Base-by-base conservation (phyloP, 1,140 invertebrate genomes). In the Ectropis grisescens region DNA sequence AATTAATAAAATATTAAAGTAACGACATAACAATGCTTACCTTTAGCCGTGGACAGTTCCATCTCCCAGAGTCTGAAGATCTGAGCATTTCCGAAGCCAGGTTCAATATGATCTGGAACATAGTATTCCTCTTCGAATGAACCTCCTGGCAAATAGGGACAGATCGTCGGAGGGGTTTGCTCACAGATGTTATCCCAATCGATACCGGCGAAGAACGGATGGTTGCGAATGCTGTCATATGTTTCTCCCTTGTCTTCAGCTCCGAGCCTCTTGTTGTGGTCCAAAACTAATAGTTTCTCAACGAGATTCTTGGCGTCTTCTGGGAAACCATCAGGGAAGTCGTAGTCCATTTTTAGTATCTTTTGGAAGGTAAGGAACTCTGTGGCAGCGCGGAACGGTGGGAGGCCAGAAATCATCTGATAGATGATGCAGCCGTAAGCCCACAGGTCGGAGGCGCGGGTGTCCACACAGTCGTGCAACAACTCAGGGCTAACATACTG, bases 401-500 rank as follows among this genome's bases (percentile, higher is more conserved):
- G 94, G 50, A 93, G 59, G 2, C 97, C 96, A 5, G 94, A 89
- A 12, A 98, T 89, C 92, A 99, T 97, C 84, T 99, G 97, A 81
- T 96, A 99, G 26, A 99, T 84, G 38, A 99, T 97, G 75, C 97
- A 99, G 2, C 97, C 98, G 14, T 98, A 84, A 0, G 97, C 97
- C 98, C 98, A 99, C n/a, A 99, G 83, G 82, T 99, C 98, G 3
- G 93, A 93, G 10, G 94, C 90, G 41, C 86, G 87, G 11, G 90
- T 91, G 12, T 91, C 89, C 1, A 86, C 87, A 52, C 93, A 91
- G 61, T 94, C 91, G 15, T 91, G 91, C 2, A 99, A 81, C 9
- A 99, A 84, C 81, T 99, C 98, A 3, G 98, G 98, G 27, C 96
- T 97, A 0, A 99, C 96, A 82, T 99, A 99, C 70, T 99, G 97